These are phyloP conservation scores for Ictalurus punctatus DNA, from an alignment of 2,113 vertebrate genomes.

Conservation along the genomic window DNA sequence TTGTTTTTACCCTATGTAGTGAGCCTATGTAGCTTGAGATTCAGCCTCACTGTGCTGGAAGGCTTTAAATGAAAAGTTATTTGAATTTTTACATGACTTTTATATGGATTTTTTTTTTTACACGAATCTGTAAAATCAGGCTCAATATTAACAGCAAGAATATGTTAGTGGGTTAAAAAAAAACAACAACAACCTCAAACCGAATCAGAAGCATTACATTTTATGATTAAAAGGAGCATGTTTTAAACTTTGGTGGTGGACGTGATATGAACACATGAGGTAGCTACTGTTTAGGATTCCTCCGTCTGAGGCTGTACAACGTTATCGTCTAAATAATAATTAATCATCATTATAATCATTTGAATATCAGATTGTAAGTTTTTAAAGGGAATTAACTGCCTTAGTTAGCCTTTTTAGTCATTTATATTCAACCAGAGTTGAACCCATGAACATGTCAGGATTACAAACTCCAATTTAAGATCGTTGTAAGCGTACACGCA, in stretches of 20 bases:
- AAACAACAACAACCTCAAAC: neutral
- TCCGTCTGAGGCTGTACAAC: neutral
- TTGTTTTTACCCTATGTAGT: too few species aligned
- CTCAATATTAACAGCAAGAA: neutral
- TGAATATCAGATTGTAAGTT: too few species aligned
- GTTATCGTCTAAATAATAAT: neutral
- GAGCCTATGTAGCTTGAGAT: too few species aligned
- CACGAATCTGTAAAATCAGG: neutral
- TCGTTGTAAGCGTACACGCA: neutral
- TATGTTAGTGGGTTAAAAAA: neutral
- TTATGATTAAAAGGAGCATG: neutral
- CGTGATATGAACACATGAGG: neutral
- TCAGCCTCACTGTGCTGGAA: too few species aligned
- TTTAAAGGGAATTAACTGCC: neutral
- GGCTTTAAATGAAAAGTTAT: neutral
- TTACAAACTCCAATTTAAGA: neutral
- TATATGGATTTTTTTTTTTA: neutral
- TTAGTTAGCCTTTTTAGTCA: neutral
- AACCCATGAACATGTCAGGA: neutral
- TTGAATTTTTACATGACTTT: too few species aligned
- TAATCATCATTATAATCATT: neutral
- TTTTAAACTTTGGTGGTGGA: neutral
- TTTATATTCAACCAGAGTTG: neutral
- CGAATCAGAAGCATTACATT: neutral
- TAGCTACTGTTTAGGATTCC: neutral